Evolutionary conservation across 2,797 vertebrate genomes (phyloP).

Genomic region (Tangara arthus): DNA sequence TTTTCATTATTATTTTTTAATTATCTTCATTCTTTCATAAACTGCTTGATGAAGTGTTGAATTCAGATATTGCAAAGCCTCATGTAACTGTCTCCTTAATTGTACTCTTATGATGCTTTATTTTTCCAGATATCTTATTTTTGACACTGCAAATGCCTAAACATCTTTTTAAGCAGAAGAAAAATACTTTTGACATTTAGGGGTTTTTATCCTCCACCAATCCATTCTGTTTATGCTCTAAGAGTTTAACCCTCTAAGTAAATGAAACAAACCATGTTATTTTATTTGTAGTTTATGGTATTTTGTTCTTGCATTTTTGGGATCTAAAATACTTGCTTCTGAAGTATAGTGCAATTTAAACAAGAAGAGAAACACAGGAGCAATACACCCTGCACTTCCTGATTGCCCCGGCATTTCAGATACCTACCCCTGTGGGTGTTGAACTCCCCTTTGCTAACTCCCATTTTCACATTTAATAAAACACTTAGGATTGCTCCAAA

Average conservation of each 20-base stretch:
- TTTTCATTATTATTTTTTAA: neutral
- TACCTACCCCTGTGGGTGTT: neutral
- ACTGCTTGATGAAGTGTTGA: neutral
- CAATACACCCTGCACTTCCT: neutral
- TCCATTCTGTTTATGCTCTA: neutral
- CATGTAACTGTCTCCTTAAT: neutral
- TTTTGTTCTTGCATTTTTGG: neutral
- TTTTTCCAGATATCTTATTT: neutral
- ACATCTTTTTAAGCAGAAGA: neutral
- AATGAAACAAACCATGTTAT: neutral
- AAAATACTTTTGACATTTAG: neutral
- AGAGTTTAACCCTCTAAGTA: neutral
- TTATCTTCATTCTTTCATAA: neutral
- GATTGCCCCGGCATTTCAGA: neutral
- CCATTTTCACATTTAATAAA: neutral
- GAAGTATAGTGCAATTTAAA: neutral
- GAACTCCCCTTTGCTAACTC: neutral
- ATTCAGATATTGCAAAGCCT: neutral
- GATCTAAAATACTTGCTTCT: neutral
- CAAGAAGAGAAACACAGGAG: neutral
- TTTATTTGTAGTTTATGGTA: neutral
- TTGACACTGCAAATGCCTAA: neutral
- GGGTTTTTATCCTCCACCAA: rapidly evolving
- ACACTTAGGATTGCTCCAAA: neutral
- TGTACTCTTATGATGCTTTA: neutral